Conservation (phyloP, 2,888 invertebrate genomes). For the Clanis bilineata region DNA sequence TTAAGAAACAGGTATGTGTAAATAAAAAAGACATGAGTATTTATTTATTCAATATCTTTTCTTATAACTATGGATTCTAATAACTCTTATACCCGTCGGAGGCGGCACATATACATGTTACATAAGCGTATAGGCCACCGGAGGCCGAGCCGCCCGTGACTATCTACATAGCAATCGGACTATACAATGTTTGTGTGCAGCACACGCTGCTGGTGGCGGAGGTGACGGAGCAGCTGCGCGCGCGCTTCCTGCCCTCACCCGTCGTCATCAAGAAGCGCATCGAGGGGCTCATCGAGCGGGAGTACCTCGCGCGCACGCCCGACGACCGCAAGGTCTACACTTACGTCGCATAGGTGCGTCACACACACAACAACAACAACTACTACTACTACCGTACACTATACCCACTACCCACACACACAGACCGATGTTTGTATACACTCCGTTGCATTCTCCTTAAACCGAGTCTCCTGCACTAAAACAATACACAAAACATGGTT, state of each 20-base stretch:
- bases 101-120: no score
- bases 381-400: conserved; percentile 17
- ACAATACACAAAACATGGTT: no score
- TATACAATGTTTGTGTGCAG: no score
- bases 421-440: not conserved
- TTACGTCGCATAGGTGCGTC: conserved; percentile 91
- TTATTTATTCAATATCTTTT: no score
- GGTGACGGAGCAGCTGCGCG: conserved; percentile 98
- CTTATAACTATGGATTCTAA: no score
- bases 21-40: no score
- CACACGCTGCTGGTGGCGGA: conserved; percentile 97
- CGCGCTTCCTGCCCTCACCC: conserved; percentile 98
- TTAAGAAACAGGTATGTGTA: no score
- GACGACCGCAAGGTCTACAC: conserved; percentile 98
- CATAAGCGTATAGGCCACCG: no score
- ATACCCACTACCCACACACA: conserved; percentile 10
- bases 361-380: conserved; percentile 19
- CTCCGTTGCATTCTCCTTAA: not conserved
- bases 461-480: no score
- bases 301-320: conserved; percentile 98
- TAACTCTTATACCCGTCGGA: no score
- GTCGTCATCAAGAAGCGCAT: conserved; percentile 99
- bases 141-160: no score
- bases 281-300: conserved; percentile 99
- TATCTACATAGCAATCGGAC: no score